phyloP scores from a whole-genome alignment of 2,888 invertebrate genomes.

The Microdon myrmicae region DNA sequence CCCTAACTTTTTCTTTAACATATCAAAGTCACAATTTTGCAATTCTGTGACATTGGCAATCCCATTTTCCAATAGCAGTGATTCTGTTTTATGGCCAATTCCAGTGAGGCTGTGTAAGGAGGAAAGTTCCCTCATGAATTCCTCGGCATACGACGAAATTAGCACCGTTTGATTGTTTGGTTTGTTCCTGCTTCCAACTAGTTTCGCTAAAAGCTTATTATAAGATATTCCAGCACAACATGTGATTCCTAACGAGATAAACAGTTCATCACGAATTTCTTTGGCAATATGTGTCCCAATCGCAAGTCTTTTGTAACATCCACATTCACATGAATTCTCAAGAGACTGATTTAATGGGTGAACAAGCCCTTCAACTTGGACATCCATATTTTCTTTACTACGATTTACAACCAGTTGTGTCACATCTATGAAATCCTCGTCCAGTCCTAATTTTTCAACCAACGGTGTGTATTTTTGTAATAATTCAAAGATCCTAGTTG shows the following conservation, averaged over 20 bases:
- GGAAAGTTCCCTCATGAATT: conserved; percentile 74
- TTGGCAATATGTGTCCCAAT: conserved; percentile 80
- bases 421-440: conserved; percentile 87
- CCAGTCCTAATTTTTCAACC: conserved; percentile 85
- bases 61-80: conserved; percentile 73
- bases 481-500: conserved; percentile 78
- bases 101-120: conserved; percentile 77
- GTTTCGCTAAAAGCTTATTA: conserved; percentile 85
- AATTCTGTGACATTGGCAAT: conserved; percentile 76
- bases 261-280: conserved; percentile 78
- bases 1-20: conserved; percentile 74
- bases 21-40: conserved; percentile 71
- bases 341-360: conserved; percentile 70
- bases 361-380: conserved; percentile 68
- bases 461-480: conserved; percentile 77
- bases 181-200: conserved; percentile 78
- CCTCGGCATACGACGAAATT: conserved; percentile 75
- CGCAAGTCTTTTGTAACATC: conserved; percentile 76
- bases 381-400: conserved; percentile 51
- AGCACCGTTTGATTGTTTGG: conserved; percentile 86
- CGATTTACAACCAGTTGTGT: conserved; percentile 69
- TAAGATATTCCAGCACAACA: conserved; percentile 86
- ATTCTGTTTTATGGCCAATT: conserved; percentile 78
- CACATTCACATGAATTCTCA: conserved; percentile 75
- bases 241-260: conserved; percentile 77